These are phyloP conservation scores for Xyrauchen texanus DNA, from an alignment of 2,113 vertebrate species.

Conservation along the genomic window DNA sequence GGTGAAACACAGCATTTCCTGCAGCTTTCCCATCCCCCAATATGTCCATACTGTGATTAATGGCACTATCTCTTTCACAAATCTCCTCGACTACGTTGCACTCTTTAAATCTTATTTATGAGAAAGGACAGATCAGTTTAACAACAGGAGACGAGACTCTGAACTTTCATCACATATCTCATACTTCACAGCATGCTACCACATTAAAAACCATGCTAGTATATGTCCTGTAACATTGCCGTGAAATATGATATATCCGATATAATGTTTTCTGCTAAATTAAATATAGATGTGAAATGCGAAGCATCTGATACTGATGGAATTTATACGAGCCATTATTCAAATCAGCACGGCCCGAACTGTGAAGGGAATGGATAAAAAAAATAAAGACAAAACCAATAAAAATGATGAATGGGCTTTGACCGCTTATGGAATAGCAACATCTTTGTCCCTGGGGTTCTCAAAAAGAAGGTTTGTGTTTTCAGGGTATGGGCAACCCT, in stretches of 20 bases:
- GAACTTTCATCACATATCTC: slow-evolving; percentile 2
- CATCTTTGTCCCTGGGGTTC: slow-evolving; percentile 68
- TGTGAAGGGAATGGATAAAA: slow-evolving; percentile 29
- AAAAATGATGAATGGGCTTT: slow-evolving; percentile 70
- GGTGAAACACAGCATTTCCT: slow-evolving; percentile 7
- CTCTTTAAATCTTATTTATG: slow-evolving; percentile 35
- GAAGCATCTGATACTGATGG: slow-evolving; percentile 26
- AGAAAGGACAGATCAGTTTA: slow-evolving; percentile 20
- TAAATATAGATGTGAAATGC: slow-evolving; percentile 5
- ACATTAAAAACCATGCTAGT: slow-evolving; percentile 15
- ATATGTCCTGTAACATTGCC: slow-evolving; percentile 9
- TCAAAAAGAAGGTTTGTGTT: slow-evolving; percentile 70
- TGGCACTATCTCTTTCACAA: slow-evolving; percentile 32
- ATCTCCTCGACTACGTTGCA: slow-evolving; percentile 15
- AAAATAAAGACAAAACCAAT: slow-evolving; percentile 61
- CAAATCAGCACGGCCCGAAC: slow-evolving; percentile 9
- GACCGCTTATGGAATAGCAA: slow-evolving; percentile 57
- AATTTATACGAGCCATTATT: slow-evolving; percentile 30
- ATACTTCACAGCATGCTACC: background rate
- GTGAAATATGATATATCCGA: slow-evolving; percentile 21
- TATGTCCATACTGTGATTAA: slow-evolving; percentile 28
- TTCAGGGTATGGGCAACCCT: slow-evolving; percentile 62
- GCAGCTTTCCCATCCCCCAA: slow-evolving; percentile 19
- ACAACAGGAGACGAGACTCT: slow-evolving; percentile 25
- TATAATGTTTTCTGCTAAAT: slow-evolving; percentile 16